Conservation (phyloP, 2,888 invertebrate genomes). For the Lypha dubia region DNA sequence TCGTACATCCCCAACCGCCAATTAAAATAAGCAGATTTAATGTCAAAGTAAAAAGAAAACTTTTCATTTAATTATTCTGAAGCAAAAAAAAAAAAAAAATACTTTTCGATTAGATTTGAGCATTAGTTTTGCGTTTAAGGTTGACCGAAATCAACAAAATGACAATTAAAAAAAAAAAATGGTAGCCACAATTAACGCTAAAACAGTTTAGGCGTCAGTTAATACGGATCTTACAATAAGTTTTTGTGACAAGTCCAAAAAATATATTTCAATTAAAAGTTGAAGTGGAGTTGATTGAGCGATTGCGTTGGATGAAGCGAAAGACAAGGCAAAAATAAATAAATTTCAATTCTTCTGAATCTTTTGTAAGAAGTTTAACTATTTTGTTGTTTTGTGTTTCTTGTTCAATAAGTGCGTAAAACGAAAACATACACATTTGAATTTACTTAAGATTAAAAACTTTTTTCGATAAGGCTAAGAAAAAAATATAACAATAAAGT, state of each 20-base stretch:
- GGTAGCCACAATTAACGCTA: conserved; percentile 59
- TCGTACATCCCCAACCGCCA: neutral
- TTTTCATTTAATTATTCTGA: conserved; percentile 60
- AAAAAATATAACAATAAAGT: conserved; percentile 41
- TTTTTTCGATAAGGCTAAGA: conserved; percentile 32
- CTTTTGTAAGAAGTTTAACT: conserved; percentile 42
- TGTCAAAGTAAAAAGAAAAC: neutral
- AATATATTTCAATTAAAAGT: conserved; percentile 59
- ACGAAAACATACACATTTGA: conserved; percentile 13
- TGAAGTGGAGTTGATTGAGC: neutral
- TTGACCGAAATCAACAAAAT: conserved; percentile 25
- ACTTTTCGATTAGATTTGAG: conserved; percentile 10
- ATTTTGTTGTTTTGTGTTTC: neutral
- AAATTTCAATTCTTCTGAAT: conserved; percentile 26
- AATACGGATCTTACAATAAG: conserved; percentile 53
- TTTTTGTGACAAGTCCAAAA: conserved; percentile 55
- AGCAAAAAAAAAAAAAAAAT: neutral
- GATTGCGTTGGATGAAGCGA: conserved; percentile 1
- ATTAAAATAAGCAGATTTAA: neutral
- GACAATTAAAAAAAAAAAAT: conserved; percentile 40
- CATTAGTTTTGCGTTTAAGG: conserved; percentile 3
- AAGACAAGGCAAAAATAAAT: neutral
- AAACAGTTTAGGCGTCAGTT: conserved; percentile 57
- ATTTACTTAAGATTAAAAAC: conserved; percentile 31
- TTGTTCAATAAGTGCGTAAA: conserved; percentile 6